phyloP scores from a whole-genome alignment of 2,797 vertebrate species.

The Neostethus bicornis region DNA sequence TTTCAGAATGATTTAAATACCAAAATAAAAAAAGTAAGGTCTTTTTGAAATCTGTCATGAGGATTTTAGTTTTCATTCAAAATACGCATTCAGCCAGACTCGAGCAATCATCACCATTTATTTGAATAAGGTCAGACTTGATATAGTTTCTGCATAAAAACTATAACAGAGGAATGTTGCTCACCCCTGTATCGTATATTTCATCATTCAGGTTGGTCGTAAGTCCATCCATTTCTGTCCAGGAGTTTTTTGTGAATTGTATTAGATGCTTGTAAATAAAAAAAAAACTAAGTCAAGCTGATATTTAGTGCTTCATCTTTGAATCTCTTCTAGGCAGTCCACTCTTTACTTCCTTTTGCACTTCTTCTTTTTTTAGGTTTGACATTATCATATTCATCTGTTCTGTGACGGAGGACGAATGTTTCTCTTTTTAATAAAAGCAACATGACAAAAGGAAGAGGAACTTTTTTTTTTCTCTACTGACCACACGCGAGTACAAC shows the following conservation, averaged over 20 bases:
- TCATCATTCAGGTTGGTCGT: background rate
- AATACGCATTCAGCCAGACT: background rate
- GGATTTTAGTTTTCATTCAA: background rate
- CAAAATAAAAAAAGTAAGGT: background rate
- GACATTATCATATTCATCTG: background rate
- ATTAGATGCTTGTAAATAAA: background rate
- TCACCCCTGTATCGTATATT: background rate
- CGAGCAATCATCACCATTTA: background rate
- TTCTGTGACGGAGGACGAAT: background rate
- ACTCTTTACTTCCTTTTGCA: background rate
- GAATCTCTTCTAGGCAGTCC: background rate
- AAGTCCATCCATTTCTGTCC: background rate
- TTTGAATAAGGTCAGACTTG: background rate
- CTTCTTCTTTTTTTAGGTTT: background rate
- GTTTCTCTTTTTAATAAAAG: background rate
- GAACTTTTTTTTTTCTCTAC: background rate
- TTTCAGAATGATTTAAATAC: background rate
- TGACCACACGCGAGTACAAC: background rate
- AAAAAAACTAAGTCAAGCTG: background rate
- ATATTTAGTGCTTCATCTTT: background rate
- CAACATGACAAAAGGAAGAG: background rate
- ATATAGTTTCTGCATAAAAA: background rate
- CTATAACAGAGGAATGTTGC: background rate
- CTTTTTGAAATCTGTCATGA: too few relatives aligned
- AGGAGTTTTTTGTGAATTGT: background rate